Conservation (phyloP, 1,140 invertebrate genomes). For the Drosophila kanapiae region DNA sequence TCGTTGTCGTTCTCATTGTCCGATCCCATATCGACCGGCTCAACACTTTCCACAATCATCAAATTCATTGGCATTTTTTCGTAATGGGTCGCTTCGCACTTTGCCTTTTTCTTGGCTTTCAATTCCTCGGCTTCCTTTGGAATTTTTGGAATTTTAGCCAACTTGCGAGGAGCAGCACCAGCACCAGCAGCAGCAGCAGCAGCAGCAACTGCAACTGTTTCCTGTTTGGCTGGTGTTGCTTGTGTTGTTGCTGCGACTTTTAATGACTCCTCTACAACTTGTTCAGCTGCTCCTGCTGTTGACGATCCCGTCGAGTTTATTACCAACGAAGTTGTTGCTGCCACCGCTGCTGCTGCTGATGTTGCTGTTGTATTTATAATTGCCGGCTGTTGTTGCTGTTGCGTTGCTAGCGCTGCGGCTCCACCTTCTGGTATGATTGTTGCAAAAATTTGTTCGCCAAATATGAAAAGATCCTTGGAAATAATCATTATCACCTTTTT, state of each 20-base stretch:
- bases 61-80: constrained; percentile 81
- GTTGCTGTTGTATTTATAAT: constrained; percentile 45
- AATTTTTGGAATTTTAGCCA: constrained; percentile 79
- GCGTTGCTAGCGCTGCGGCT: constrained; percentile 54
- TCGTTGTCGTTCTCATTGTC: constrained; percentile 64
- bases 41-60: constrained; percentile 72
- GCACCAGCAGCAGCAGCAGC: constrained; percentile 23
- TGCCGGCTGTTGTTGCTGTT: constrained; percentile 51
- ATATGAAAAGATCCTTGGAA: constrained; percentile 85
- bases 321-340: constrained; percentile 57
- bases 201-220: constrained; percentile 26
- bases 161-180: constrained; percentile 43
- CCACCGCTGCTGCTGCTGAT: constrained; percentile 33
- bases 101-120: constrained; percentile 78
- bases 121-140: constrained; percentile 79
- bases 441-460: constrained; percentile 85
- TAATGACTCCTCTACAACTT: constrained; percentile 79
- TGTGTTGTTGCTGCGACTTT: constrained; percentile 58
- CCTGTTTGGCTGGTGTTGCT: constrained; percentile 32
- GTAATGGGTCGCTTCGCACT: constrained; percentile 70
- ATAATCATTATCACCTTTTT: constrained; percentile 85
- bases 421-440: constrained; percentile 84
- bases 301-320: constrained; percentile 48
- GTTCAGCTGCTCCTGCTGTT: constrained; percentile 75
- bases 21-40: constrained; percentile 49